Conservation (phyloP, 1,140 invertebrate species). For the Drosophila mayri region DNA sequence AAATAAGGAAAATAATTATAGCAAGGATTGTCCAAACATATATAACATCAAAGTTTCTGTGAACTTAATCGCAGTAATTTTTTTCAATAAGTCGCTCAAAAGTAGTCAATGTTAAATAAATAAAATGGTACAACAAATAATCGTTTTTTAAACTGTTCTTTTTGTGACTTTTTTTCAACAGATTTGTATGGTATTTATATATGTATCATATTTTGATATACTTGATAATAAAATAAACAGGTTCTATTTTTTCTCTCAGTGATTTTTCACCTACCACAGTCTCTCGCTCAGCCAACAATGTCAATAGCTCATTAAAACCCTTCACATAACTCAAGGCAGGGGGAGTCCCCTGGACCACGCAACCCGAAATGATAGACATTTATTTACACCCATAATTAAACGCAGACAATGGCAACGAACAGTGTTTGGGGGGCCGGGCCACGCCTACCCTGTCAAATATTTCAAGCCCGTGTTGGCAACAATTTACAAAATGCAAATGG, state of each 20-base stretch:
- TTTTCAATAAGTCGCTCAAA: no score
- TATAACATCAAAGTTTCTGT: no score
- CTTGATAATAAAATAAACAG: neutral
- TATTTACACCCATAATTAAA: constrained; percentile 83
- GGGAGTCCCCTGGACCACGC: constrained; percentile 41
- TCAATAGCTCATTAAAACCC: constrained; percentile 74
- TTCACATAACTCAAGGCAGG: constrained; percentile 41
- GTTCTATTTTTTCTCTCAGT: neutral
- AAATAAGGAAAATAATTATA: no score
- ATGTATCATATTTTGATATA: no score
- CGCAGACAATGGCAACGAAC: constrained; percentile 67
- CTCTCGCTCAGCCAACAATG: constrained; percentile 23
- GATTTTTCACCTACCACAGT: neutral
- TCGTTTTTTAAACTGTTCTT: no score
- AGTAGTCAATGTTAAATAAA: no score
- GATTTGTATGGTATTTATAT: no score
- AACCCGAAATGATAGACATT: constrained; percentile 70
- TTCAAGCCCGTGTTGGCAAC: constrained; percentile 62
- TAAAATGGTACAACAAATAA: no score
- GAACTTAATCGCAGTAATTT: no score
- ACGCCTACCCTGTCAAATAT: constrained; percentile 70
- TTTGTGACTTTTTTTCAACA: neutral
- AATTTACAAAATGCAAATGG: constrained; percentile 78
- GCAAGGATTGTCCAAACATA: no score
- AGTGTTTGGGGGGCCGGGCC: constrained; percentile 24